Base-by-base conservation (phyloP, 2,797 vertebrate genomes). In the Botia kubotai region DNA sequence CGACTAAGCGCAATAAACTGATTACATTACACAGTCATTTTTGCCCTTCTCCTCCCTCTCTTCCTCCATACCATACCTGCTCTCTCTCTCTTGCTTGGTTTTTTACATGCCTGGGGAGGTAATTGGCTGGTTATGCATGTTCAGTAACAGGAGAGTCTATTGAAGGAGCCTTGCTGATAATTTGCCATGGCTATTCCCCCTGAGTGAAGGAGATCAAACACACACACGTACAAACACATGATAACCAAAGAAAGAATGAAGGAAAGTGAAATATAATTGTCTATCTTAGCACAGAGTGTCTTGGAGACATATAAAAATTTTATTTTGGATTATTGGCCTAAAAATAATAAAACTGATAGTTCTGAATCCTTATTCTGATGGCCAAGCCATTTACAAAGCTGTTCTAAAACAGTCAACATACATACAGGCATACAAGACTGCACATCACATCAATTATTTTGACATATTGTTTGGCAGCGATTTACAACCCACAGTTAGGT, bases 1-100 rank as follows among this genome's bases (percentile, higher is more conserved):
- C 81, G 84, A 71, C 74, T 52, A 57, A 74, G 79, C 60, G 65
- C 74, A 75, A 70, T 85, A 85, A 87, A 85, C 75, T 69, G 83
- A 87, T 87, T 87, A 85, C 87, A 87, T 87, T 87, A 85, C 84
- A 87, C 86, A 85, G 67, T 80, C 80, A 72, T 86, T 81, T 86
- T 58, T 83, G 60, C 77, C 77, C 72, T 60, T 82, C 77, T 85
- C 80, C 83, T 86, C 83, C 84, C 72, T 83, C 77, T 82, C 62
- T 76, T 75, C 72, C 13, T 83, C 76, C 80, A 29, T 21, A n/a
- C 63, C 48, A 68, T 81, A 84, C 81, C 83, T 84, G 70, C 70
- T 68, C 48, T 75, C 33, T 39, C 63, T 58, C 19, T 39, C 75
- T 53, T 53, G 57, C 60, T 29, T 12, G 14, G 16, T 53, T 62